Evolutionary conservation across 2,113 vertebrate genomes (phyloP), one percentile per base, ranked within the genome.

Genomic region (Campylomormyrus tamandua): DNA sequence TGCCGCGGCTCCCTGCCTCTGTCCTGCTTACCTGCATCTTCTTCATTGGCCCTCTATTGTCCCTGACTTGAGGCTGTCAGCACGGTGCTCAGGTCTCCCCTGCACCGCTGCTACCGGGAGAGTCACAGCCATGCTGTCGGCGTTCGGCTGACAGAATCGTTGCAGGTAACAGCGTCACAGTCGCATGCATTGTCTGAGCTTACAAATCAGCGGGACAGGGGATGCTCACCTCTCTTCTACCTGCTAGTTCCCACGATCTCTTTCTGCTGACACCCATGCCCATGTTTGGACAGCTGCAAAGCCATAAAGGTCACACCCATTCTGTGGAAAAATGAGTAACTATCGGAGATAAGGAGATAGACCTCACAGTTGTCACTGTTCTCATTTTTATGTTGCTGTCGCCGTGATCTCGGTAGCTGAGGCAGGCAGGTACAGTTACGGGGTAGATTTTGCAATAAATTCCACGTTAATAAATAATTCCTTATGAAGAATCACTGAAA

Each of bases 221-320:
- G 90, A 88, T 74, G 90, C 80, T 93, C 87, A 89, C 52, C 85
- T 91, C 91, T 87, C 91, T 89, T 91, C 93, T 91, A 93, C 93
- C 92, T 92, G 52, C 62, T 85, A 88, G 91, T 90, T 91, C 92
- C 93, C 93, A 56, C 91, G 89, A 90, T 92, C 85, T 70, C 3
- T 66, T 46, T 89, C 91, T 56, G 48, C 90, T 83, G 90, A 39
- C 7, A 62, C 9, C 45, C 1, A n/a, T 27, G n/a, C 45, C 45
- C 10, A 9, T 86, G 17, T 17, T 27, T 56, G 49, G 27, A 90
- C 31, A 52, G 90, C 50, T 88, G 88, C 27, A 45, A 74, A 49
- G 89, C 45, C 85, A 53, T 27, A 56, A 87, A 83, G 48, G 83
- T 45, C 66, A 45, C 53, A 17, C 90, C 66, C 58, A 87, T 83